Evolutionary conservation across 1,140 invertebrate species (phyloP), one percentile per base, ranked within the genome.

Genomic region (Proctacanthus coquilletti): DNA sequence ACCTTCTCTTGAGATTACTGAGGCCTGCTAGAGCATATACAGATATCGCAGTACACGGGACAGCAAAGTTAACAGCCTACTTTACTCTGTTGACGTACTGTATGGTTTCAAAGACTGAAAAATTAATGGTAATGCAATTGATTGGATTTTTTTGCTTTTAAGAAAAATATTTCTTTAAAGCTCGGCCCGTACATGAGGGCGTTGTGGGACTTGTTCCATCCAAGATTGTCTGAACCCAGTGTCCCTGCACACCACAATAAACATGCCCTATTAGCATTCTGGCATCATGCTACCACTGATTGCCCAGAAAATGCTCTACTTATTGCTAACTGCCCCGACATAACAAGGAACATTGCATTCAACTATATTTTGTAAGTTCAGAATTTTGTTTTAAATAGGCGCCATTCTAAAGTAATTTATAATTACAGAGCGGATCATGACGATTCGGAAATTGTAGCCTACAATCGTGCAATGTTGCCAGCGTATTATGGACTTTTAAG

Each of bases 221-320:
- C 88, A 14, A 87, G 87, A 46, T 69, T 95, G 33, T 88, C 86
- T n/a, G 89, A 95, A 63, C 89, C 89, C 3, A 84, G 85, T 38
- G 87, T 94, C 50, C 80, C 88, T 20, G 84, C 91, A 34, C 86
- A 93, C 66, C 88, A 92, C 47, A 95, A 95, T 55, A 95, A 95
- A 62, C 84, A 93, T 66, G 84, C 87, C 4, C 63, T 95, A 35
- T 65, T 95, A 18, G 71, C 84, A 23, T 94, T 92, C 64, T 93
- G 87, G 86, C 84, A 92, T 63, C 81, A 88, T 39, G 86, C 86
- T 8, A 86, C 84, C 49, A 70, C 79, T 3, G 88, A 94, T 56
- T 94, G 88, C 61, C 80, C 84, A 0, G 88, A 94, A 62, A 94
- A 93, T 62, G 76, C 93, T 23, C 75, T 85, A 50, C 70, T 84